Conservation (phyloP, 2,888 invertebrate genomes). For the Lasioglossum villosulum region DNA sequence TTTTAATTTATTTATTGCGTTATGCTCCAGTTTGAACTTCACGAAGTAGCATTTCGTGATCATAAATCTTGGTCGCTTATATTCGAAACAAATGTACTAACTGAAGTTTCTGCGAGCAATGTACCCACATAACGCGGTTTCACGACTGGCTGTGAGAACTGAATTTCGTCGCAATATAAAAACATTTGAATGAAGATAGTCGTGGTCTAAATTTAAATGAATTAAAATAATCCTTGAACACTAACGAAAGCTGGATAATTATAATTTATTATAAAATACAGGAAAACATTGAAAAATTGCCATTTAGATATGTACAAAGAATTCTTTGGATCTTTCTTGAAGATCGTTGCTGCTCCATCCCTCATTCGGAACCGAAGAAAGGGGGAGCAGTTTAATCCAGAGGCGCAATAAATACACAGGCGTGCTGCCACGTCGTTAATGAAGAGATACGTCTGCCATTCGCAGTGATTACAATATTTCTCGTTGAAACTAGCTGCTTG, state of each 20-base stretch:
- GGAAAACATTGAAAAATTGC: background rate
- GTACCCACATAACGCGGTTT: background rate
- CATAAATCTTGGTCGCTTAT: background rate
- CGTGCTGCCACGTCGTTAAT: background rate
- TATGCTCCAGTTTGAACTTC: background rate
- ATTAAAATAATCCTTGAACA: background rate
- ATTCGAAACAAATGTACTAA: background rate
- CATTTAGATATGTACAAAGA: background rate
- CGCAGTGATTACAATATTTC: conserved; percentile 26
- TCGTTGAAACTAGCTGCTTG: background rate
- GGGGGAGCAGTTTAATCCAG: background rate
- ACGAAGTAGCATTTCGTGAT: background rate
- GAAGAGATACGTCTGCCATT: conserved; percentile 8
- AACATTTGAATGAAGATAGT: background rate
- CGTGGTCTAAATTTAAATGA: background rate
- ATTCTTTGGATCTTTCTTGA: background rate
- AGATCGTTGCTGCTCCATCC: background rate
- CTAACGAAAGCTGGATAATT: background rate
- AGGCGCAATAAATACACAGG: background rate
- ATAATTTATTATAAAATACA: background rate
- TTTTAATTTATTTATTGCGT: conserved; percentile 8
- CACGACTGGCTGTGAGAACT: background rate
- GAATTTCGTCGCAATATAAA: background rate
- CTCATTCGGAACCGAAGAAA: background rate
- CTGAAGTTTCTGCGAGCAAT: background rate